Evolutionary conservation across 1,140 invertebrate species (phyloP), one percentile per base, ranked within the genome.

Genomic region (Drosophila sulfurigaster): DNA sequence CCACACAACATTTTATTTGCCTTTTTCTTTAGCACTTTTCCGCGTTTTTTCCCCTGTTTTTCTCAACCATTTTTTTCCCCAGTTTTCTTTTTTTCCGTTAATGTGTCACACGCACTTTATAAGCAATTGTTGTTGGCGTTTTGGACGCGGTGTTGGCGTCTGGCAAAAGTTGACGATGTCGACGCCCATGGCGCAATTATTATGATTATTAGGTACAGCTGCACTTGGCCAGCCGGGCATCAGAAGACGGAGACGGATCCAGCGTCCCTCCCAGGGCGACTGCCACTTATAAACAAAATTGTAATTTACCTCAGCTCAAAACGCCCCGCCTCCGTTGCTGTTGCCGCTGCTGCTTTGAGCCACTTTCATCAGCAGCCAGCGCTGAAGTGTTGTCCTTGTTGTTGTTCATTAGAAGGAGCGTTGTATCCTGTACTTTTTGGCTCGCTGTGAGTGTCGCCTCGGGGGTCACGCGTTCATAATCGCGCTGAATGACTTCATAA

Each of bases 41-140:
- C 51, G 45, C 62, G 60, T 54, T 81, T 74, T 81, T 77, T 65
- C 63, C 78, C 57, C 59, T 28, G 45, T 75, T 82, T 75, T 67
- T 75, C 54, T 38, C 43, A 56, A 48, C 57, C 49, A 75, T 80
- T 78, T 78, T 78, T 78, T 78, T 75, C 8, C 8, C 15, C 43
- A 59, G 41, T 51, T 58, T 56, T 64, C 56, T 79, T 64, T 48
- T 51, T 58, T 56, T 64, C 49, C 74, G 79, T 91, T 90, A 91
- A 91, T 91, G 87, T 91, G 87, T 91, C 85, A 90, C 87, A 89
- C 86, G 86, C 86, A 90, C 87, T 86, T 91, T 87, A 87, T 82
- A 86, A 90, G 87, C 86, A 81, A 89, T 88, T 88, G 81, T 89
- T 89, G 85, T 85, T 72, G 77, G 43, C 62, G 51, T 25, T 25